phyloP scores from a whole-genome alignment of 2,797 vertebrate species.

The Tinamus major region DNA sequence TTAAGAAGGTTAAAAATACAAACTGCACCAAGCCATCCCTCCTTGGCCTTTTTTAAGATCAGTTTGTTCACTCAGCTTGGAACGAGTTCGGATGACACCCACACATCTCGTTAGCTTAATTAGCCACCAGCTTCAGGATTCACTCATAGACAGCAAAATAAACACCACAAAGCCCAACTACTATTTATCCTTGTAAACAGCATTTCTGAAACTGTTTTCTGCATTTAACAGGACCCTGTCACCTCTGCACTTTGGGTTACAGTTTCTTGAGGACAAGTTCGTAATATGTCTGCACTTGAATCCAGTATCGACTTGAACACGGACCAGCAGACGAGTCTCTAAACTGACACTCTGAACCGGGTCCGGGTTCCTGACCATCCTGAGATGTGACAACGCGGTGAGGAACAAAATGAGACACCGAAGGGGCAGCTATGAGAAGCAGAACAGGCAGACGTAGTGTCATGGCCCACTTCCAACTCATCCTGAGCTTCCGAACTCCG shows the following conservation, averaged over 20 bases:
- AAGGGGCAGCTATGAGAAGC: not conserved
- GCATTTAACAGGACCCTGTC: not conserved
- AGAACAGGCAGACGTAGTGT: not conserved
- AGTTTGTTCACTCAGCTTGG: not conserved
- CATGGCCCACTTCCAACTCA: not conserved
- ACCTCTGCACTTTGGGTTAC: not conserved
- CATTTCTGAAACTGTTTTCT: not conserved
- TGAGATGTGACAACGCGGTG: fast-evolving
- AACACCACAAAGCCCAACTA: not conserved
- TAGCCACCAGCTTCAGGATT: not conserved
- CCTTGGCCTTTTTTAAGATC: not conserved
- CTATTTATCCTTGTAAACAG: not conserved
- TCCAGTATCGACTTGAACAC: fast-evolving
- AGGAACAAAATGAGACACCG: not conserved
- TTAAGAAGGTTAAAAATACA: not conserved
- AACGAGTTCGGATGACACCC: not conserved
- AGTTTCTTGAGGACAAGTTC: not conserved
- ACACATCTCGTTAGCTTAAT: not conserved
- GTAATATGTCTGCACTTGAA: not conserved
- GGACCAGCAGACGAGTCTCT: not conserved
- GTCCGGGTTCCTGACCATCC: not conserved
- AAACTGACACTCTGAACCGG: not conserved
- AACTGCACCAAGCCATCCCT: not conserved
- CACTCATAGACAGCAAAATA: not conserved
- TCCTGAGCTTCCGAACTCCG: not conserved